phyloP scores from a whole-genome alignment of 2,113 vertebrate genomes.

The Nothoprocta pentlandii region DNA sequence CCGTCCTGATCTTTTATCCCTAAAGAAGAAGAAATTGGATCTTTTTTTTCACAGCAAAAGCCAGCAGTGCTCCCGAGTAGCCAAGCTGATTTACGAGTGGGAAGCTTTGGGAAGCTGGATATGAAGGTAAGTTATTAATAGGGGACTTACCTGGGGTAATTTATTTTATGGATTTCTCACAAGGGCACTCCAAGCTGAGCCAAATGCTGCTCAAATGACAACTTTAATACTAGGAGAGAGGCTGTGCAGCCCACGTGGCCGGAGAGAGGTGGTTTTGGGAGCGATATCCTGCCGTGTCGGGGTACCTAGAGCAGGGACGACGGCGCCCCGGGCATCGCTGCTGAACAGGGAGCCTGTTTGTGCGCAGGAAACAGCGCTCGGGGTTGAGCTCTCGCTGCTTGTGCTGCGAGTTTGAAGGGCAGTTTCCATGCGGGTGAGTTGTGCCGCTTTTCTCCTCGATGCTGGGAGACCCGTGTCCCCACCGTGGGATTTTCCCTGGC shows the following conservation, averaged over 20 bases:
- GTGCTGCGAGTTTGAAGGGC: background rate
- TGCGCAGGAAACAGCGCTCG: background rate
- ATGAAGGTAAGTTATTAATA: background rate
- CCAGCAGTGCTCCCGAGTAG: background rate
- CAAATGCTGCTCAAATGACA: background rate
- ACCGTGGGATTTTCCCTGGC: background rate
- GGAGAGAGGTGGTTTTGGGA: background rate
- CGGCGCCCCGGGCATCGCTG: background rate
- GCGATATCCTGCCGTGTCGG: rapidly evolving
- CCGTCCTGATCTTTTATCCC: background rate
- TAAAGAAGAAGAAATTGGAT: constrained; percentile 36
- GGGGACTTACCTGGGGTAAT: background rate
- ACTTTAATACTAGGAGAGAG: background rate
- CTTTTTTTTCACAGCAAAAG: background rate
- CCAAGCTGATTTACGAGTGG: background rate
- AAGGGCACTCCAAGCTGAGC: background rate
- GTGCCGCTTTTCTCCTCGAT: background rate
- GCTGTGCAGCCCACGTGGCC: background rate
- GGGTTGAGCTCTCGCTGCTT: rapidly evolving
- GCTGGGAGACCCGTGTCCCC: rapidly evolving
- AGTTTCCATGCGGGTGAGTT: background rate
- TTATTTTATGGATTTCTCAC: background rate
- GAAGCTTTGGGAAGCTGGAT: background rate
- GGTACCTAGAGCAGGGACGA: background rate
- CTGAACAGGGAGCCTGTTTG: background rate